A percentile compares a stretch with the other conserved stretches of the same genome.
phyloP scores from a whole-genome alignment of 1,140 invertebrate species.

The Platorchestia sp. region DNA sequence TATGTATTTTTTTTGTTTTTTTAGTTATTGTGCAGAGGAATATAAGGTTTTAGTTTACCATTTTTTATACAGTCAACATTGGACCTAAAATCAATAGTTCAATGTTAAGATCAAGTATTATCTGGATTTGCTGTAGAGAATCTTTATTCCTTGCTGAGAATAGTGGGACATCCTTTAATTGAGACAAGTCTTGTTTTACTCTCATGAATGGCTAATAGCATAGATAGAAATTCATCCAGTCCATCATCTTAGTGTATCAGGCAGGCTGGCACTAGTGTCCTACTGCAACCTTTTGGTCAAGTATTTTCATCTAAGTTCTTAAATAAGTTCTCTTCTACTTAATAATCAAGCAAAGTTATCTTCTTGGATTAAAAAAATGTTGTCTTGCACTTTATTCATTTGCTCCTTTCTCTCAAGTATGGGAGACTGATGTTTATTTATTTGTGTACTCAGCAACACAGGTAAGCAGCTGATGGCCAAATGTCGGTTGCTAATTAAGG shows the following conservation, averaged over 20 bases:
- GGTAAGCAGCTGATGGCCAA: conserved; percentile 98
- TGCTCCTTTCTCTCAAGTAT: background rate
- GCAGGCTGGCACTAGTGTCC: no score
- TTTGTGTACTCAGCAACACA: conserved; percentile 79
- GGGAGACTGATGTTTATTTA: background rate
- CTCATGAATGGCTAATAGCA: no score
- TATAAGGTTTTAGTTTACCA: background rate
- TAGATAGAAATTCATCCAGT: no score
- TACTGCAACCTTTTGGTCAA: background rate
- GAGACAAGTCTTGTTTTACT: no score
- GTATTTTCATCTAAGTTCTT: background rate
- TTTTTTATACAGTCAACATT: background rate
- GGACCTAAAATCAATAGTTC: background rate
- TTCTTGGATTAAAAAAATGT: background rate
- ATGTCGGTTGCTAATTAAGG: conserved; percentile 94
- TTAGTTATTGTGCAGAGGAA: background rate
- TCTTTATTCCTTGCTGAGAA: background rate
- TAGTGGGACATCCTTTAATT: no score
- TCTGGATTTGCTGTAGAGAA: background rate
- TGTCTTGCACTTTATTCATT: no score
- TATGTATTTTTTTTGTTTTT: background rate
- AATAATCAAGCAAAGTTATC: background rate
- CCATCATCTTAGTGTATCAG: no score
- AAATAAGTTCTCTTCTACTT: background rate
- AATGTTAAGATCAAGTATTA: background rate